phyloP scores from a whole-genome alignment of 1,140 invertebrate genomes.

The Drosophila erecta region DNA sequence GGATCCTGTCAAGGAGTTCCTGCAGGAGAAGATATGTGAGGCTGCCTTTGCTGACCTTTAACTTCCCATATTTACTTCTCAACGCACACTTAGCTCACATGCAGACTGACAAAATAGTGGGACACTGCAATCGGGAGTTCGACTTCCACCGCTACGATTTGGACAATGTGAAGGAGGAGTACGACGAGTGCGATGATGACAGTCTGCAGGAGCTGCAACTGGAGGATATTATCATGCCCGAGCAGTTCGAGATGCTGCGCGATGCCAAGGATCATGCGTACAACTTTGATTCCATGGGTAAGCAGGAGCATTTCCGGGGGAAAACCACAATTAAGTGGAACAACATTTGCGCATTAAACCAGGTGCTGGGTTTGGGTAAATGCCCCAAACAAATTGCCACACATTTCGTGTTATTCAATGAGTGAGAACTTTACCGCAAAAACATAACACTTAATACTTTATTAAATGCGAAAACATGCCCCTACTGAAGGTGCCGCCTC shows the following conservation, averaged over 20 bases:
- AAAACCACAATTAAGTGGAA: slow-evolving; percentile 47
- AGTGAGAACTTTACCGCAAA: slow-evolving; percentile 70
- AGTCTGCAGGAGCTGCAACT: slow-evolving; percentile 46
- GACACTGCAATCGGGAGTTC: slow-evolving; percentile 72
- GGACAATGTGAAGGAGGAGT: slow-evolving; percentile 45
- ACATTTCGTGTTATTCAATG: slow-evolving; percentile 75
- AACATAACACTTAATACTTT: slow-evolving; percentile 82
- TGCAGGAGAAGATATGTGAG: slow-evolving; percentile 78
- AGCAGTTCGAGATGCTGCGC: slow-evolving; percentile 69
- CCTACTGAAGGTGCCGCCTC: slow-evolving; percentile 3
- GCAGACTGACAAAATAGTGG: slow-evolving; percentile 72
- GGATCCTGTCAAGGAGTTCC: slow-evolving; percentile 73
- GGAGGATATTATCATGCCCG: slow-evolving; percentile 73
- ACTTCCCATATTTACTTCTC: accelerated
- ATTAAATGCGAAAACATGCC: slow-evolving; percentile 81
- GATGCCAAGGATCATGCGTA: slow-evolving; percentile 64
- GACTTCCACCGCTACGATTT: slow-evolving; percentile 69
- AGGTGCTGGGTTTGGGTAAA: not conserved
- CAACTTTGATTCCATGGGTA: slow-evolving; percentile 66
- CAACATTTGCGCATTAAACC: slow-evolving; percentile 67
- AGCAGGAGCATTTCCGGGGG: slow-evolving; percentile 15
- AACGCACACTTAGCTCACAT: slow-evolving; percentile 55
- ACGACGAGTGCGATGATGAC: slow-evolving; percentile 66
- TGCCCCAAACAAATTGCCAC: slow-evolving; percentile 59
- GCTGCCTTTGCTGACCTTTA: not conserved